phyloP scores from a whole-genome alignment of 2,797 vertebrate species.

The Podarcis lilfordi region DNA sequence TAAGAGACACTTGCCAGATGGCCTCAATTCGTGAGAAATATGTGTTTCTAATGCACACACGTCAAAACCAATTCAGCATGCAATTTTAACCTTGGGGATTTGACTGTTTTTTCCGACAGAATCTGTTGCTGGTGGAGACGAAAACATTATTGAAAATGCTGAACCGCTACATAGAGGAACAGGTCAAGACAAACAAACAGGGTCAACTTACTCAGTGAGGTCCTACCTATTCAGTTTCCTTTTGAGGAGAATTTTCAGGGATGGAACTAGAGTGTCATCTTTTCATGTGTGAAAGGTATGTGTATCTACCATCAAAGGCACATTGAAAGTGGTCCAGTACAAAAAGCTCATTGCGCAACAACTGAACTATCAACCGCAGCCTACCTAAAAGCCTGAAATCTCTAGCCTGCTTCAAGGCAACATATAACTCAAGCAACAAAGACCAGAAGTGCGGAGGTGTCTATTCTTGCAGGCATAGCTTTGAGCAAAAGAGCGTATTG shows the following conservation, averaged over 20 bases:
- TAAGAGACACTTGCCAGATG: background rate
- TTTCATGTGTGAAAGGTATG: constrained; percentile 5
- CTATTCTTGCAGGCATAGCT: background rate
- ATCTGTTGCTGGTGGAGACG: constrained; percentile 29
- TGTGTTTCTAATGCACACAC: constrained; percentile 24
- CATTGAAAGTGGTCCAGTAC: background rate
- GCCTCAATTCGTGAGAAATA: constrained; percentile 44
- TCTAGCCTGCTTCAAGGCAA: background rate
- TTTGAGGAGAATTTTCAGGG: background rate
- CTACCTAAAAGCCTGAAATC: constrained; percentile 5
- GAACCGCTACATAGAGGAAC: background rate
- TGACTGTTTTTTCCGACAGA: constrained; percentile 34
- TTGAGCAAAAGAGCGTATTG: background rate
- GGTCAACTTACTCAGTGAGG: background rate
- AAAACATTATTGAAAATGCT: constrained; percentile 5
- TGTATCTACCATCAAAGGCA: background rate
- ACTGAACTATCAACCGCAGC: accelerated
- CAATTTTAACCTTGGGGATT: constrained; percentile 54
- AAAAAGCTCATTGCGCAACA: constrained; percentile 2
- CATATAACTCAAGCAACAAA: background rate
- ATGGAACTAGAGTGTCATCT: background rate
- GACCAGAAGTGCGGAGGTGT: too few species aligned
- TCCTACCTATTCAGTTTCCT: background rate
- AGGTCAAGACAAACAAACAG: background rate
- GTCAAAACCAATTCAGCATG: constrained; percentile 5